phyloP scores from a whole-genome alignment of 2,888 invertebrate genomes.

The Eurytoma adleriae region DNA sequence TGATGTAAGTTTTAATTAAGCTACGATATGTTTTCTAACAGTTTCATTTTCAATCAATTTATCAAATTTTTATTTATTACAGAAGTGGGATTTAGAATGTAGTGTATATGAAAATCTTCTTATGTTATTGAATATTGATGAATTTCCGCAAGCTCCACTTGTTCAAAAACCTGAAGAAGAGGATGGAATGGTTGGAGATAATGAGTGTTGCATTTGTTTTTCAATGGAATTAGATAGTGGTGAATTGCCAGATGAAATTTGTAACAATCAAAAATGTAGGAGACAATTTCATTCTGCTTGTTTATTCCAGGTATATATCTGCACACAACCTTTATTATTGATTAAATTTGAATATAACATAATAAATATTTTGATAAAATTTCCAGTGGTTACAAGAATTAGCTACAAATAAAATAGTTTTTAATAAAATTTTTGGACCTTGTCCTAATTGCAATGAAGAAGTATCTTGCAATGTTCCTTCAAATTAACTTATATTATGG shows the following conservation, averaged over 20 bases:
- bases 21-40: not conserved
- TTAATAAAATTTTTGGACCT: conserved; percentile 68
- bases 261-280: conserved; percentile 69
- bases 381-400: conserved; percentile 70
- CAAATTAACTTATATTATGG: conserved; percentile 7
- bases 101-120: conserved; percentile 67
- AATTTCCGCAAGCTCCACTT: conserved; percentile 64
- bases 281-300: conserved; percentile 70
- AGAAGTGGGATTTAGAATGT: conserved; percentile 69
- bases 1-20: conserved; percentile 44
- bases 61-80: conserved; percentile 46
- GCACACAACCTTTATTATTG: conserved; percentile 7
- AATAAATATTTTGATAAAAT: not conserved
- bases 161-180: conserved; percentile 44
- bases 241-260: conserved; percentile 67
- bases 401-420: conserved; percentile 66
- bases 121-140: conserved; percentile 65
- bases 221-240: conserved; percentile 64
- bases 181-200: conserved; percentile 64
- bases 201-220: conserved; percentile 73
- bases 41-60: not conserved
- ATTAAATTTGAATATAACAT: conserved; percentile 7
- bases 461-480: conserved; percentile 65
- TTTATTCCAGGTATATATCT: conserved; percentile 65
- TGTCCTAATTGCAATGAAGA: conserved; percentile 70